These are phyloP conservation scores for Chesias legatella DNA, from an alignment of 2,888 invertebrate species.

Conservation along the genomic window DNA sequence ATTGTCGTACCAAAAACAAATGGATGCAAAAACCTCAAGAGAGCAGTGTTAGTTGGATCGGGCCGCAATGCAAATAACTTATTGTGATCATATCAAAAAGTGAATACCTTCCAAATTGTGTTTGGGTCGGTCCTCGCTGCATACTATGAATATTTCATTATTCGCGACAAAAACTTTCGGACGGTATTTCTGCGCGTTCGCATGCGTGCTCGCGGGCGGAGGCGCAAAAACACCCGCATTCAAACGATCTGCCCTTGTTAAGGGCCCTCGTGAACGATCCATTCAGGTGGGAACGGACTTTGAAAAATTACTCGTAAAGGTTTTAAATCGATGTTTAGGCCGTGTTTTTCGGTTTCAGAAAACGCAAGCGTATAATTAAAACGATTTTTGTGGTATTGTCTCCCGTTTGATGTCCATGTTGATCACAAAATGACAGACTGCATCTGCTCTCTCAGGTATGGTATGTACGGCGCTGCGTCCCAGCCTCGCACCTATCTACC, in stretches of 20 bases:
- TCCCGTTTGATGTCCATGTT: neutral
- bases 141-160: constrained; percentile 66
- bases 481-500: too few relatives aligned
- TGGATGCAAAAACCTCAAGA: constrained; percentile 16
- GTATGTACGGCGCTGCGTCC: too few relatives aligned
- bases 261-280: constrained; percentile 21
- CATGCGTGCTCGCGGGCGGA: constrained; percentile 26
- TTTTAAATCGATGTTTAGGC: constrained; percentile 13
- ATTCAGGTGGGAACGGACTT: constrained; percentile 18
- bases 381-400: constrained; percentile 5
- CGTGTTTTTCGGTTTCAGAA: constrained; percentile 9
- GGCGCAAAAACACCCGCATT: constrained; percentile 50
- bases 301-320: constrained; percentile 13
- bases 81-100: constrained; percentile 33
- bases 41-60: constrained; percentile 18
- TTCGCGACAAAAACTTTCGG: constrained; percentile 43
- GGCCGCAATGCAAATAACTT: constrained; percentile 29
- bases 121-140: constrained; percentile 32
- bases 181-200: constrained; percentile 41
- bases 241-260: constrained; percentile 45
- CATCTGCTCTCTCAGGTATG: too few relatives aligned
- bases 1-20: constrained; percentile 6
- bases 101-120: constrained; percentile 30
- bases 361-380: constrained; percentile 9
- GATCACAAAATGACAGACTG: too few relatives aligned